phyloP scores from a whole-genome alignment of 1,140 invertebrate species.

The Bombus fervidus region DNA sequence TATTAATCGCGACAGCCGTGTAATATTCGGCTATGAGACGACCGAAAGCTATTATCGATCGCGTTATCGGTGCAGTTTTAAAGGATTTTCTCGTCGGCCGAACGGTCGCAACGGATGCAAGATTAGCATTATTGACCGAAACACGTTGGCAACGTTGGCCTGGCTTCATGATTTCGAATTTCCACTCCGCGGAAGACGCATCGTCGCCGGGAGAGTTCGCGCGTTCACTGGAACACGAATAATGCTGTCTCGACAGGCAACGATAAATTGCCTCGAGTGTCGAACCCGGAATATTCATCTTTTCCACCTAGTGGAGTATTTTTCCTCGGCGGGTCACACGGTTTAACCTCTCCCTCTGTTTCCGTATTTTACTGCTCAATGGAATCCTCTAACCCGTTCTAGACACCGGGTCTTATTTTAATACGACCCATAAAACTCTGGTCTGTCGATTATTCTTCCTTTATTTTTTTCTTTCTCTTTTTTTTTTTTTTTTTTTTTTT shows the following conservation, averaged over 20 bases:
- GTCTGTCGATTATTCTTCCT: not conserved
- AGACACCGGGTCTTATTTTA: not conserved
- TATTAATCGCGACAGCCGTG: too few relatives aligned
- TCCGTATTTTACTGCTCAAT: not conserved
- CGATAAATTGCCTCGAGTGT: slow-evolving; percentile 18
- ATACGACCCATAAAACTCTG: not conserved
- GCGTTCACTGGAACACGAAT: slow-evolving; percentile 37
- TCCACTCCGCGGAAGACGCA: slow-evolving; percentile 52
- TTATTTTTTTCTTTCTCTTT: not conserved
- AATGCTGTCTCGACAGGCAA: slow-evolving; percentile 10
- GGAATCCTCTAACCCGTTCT: not conserved
- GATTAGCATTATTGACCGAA: slow-evolving; percentile 64
- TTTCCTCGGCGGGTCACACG: not conserved
- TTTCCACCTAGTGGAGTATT: not conserved
- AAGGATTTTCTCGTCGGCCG: slow-evolving; percentile 54
- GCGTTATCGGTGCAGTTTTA: slow-evolving; percentile 37
- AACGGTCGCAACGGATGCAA: slow-evolving; percentile 31
- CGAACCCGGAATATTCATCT: slow-evolving; percentile 14
- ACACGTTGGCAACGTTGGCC: slow-evolving; percentile 41
- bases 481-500: fast-evolving
- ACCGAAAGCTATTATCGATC: not conserved
- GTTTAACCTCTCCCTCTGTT: not conserved
- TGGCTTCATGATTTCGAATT: slow-evolving; percentile 59
- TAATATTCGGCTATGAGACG: too few relatives aligned
- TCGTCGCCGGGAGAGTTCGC: slow-evolving; percentile 30